phyloP scores from a whole-genome alignment of 2,888 invertebrate species.

The Thymelicus acteon region DNA sequence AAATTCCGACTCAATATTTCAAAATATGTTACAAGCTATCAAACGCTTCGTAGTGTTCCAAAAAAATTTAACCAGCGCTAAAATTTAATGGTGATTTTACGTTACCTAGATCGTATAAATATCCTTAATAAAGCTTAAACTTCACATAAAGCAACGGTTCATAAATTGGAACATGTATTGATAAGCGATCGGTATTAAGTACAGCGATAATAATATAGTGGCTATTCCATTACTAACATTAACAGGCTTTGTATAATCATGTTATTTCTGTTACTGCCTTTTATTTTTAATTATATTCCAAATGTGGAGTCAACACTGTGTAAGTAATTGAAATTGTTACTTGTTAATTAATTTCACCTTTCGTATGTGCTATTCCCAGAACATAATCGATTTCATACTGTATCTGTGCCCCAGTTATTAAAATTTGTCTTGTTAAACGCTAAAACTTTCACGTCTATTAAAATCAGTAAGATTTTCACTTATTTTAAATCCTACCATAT shows the following conservation, averaged over 20 bases:
- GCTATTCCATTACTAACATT: neutral
- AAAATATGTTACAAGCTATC: neutral
- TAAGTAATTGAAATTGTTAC: conserved; percentile 38
- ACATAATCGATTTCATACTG: too few relatives aligned
- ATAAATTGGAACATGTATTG: neutral
- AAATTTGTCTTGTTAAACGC: too few relatives aligned
- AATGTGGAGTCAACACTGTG: conserved; percentile 42
- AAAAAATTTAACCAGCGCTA: too few relatives aligned
- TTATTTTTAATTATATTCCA: conserved; percentile 1
- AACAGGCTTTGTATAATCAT: neutral
- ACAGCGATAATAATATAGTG: neutral
- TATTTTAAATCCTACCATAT: too few relatives aligned
- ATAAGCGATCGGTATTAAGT: conserved; percentile 17
- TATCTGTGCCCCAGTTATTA: too few relatives aligned
- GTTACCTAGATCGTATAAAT: neutral
- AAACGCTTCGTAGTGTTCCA: too few relatives aligned
- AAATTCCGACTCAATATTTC: neutral
- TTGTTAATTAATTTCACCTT: neutral
- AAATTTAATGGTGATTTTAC: neutral
- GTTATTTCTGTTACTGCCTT: conserved; percentile 5
- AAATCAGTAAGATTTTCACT: too few relatives aligned
- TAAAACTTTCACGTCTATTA: too few relatives aligned
- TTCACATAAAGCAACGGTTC: neutral
- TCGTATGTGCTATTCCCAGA: too few relatives aligned
- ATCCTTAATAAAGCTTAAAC: neutral